Conservation (phyloP, 2,113 vertebrate species). For the Pantherophis guttatus region DNA sequence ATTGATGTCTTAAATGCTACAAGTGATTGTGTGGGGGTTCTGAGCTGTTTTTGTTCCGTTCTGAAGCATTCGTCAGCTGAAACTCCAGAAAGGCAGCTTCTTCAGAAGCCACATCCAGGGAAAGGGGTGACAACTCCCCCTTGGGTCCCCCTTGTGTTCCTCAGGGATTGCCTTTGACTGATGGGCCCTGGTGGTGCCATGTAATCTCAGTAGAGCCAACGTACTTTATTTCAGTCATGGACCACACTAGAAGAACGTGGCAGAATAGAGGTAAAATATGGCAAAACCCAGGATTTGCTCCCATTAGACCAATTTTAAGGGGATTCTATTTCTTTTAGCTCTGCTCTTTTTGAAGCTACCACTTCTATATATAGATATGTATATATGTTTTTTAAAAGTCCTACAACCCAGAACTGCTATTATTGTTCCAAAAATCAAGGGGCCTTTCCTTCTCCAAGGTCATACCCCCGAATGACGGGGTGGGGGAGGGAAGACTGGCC, state of each 20-base stretch:
- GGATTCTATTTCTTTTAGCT: not conserved
- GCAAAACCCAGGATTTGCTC: not conserved
- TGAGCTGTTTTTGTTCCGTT: no score
- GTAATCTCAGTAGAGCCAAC: not conserved
- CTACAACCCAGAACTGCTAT: accelerated
- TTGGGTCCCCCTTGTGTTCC: not conserved
- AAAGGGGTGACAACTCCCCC: not conserved
- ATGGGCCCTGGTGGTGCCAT: no score
- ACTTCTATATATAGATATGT: no score
- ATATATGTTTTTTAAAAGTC: no score
- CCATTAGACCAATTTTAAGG: not conserved
- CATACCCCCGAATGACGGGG: accelerated
- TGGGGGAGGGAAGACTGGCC: not conserved
- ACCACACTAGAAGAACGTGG: not conserved
- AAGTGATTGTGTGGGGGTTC: not conserved
- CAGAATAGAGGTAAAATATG: not conserved
- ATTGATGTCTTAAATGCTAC: not conserved
- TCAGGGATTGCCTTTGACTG: not conserved
- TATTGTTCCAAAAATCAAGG: accelerated
- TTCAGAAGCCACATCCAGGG: not conserved
- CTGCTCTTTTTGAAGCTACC: not conserved
- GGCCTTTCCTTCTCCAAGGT: not conserved
- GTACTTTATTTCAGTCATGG: not conserved
- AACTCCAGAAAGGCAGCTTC: not conserved
- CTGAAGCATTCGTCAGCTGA: not conserved